Evolutionary conservation across 2,888 invertebrate genomes (phyloP), one percentile per base, ranked within the genome.

Genomic region (Atrina japonica): DNA sequence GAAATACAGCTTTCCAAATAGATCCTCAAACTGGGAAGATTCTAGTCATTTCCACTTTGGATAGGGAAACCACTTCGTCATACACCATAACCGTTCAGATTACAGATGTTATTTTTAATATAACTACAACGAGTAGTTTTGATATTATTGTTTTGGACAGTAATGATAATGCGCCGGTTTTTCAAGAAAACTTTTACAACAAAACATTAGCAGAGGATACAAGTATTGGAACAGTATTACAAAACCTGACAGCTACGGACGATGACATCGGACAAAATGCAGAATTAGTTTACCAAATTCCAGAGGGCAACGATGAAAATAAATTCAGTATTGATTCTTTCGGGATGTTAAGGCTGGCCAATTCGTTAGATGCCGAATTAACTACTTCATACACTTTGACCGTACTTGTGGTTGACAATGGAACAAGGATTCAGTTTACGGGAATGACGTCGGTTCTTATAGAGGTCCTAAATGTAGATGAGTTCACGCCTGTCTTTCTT

Each of bases 131-230:
- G 2, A 64, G 63, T 30, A 76, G 63, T 2, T 47, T 82, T 0
- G 68, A 75, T 1, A 59, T 85, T 0, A 45, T 55, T 7, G 68
- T 83, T 1, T 11, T 49, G 1, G 85, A 85, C 63, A 70, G 70
- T 11, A 85, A 85, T 52, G 85, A 85, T 66, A 78, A 82, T 49
- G n/a, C 25, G 3, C 83, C 85, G 0, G 67, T 25, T 18, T 84
- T 82, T 68, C 56, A 66, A 14, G 69, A 66, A 16, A 43, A 73
- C 5, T 65, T 76, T 18, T 75, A 75, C n/a, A 70, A 75, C 23
- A 25, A 73, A 1, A 58, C 81, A 1, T 47, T 76, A 16, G 58
- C 80, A 1, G 77, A 83, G 73, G 75, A 61, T n/a, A 49, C 71
- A 6, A 25, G 65, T 0, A 30, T 64, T 1, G 66, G 47, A 1